These are phyloP conservation scores for Scolanthus callimorphus DNA, from an alignment of 92 coral and sea anemone genomes.

Conservation along the genomic window DNA sequence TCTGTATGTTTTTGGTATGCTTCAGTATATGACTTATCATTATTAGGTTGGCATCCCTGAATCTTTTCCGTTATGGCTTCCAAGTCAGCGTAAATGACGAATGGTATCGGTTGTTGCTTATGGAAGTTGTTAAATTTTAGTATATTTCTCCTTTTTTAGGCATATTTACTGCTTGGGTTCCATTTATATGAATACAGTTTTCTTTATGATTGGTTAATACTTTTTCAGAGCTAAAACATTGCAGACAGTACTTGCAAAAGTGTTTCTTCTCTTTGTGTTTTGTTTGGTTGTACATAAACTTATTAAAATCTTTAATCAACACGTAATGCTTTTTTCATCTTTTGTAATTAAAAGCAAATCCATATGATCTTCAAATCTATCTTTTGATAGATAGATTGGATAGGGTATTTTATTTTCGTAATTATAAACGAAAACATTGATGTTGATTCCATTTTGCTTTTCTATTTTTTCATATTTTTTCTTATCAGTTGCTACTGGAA, in stretches of 20 bases:
- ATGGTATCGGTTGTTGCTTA: constrained; percentile 22
- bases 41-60: neutral
- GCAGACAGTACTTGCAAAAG: constrained; percentile 34
- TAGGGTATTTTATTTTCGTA: constrained; percentile 4
- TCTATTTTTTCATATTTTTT: constrained; percentile 13
- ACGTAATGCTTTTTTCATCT: constrained; percentile 18
- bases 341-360: neutral
- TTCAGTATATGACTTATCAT: neutral
- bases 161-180: constrained; percentile 22
- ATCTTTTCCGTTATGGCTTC: constrained; percentile 12
- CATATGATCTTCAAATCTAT: constrained; percentile 8
- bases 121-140: constrained; percentile 12
- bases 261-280: constrained; percentile 26
- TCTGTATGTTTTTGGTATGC: constrained; percentile 11
- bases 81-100: constrained; percentile 26
- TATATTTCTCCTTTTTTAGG: constrained; percentile 23
- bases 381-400: constrained; percentile 34
- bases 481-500: constrained; percentile 8
- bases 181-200: constrained; percentile 24
- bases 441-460: constrained; percentile 15
- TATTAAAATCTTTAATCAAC: constrained; percentile 22
- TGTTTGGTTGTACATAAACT: constrained; percentile 7
- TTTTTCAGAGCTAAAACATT: constrained; percentile 17
- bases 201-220: constrained; percentile 13
- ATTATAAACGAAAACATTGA: constrained; percentile 45